Base-by-base conservation (phyloP, 53 echinoderm and acorn worm genomes). In the Actinopyga echinites region DNA sequence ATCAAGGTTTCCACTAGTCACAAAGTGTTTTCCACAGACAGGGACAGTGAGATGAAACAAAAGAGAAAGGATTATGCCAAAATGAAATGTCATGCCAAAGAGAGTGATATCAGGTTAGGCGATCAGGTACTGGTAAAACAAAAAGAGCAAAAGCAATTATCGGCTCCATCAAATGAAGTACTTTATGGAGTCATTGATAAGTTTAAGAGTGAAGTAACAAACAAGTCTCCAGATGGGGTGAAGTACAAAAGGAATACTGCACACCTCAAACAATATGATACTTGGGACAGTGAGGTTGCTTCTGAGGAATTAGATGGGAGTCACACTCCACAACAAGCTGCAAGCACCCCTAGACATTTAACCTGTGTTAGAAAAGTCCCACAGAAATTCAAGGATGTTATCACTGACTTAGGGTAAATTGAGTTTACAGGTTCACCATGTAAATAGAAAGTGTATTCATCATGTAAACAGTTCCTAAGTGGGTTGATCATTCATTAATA, bases 71-170 rank as follows among this genome's bases (percentile, higher is more conserved):
- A 74, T 30, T 88, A 88, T 35, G 74, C 80, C 13, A 88, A 91
- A 22, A 44, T 38, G 19, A 68, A 53, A 37, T 30, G 90, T 59
- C 44, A 62, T 74, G 86, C 90, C 7, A 66, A 44, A 42, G 57
- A 83, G 13, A 71, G 79, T 28, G 80, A 83, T 58, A 69, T 91
- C 38, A 49, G 61, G 44, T 29, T 75, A 29, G 91, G 88, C 5
- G 88, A 91, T 56, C n/a, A 85, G 55, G 91, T 85, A 28, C 64
- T 91, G 28, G 83, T 88, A 13, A 57, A 75, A 15, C 79, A 79
- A 33, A 84, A 71, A 19, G 56, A 79, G 30, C n/a, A 30, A 22
- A 88, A 79, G 77, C 88, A 91, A 56, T 54, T 91, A 69, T 57
- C 57, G 28, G 81, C 88, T 15, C 87, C 91, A 1, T 91, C 83